Evolutionary conservation across 1,140 invertebrate genomes (phyloP), one percentile per base, ranked within the genome.

Genomic region (Bacillus rossius): DNA sequence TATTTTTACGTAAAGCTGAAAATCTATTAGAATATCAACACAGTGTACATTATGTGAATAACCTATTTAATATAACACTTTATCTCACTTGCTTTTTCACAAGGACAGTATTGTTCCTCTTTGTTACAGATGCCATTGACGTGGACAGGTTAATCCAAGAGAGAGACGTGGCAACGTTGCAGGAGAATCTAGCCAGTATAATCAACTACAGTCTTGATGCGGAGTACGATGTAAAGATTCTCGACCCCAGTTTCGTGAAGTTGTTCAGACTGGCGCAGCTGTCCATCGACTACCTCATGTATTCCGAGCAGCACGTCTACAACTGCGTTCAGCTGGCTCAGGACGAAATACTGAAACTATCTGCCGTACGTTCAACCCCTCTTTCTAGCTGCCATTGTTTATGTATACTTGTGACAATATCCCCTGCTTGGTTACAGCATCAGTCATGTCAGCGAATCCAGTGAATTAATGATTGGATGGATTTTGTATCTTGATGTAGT

Each of bases 241-340:
- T 86, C 8, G 84, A 86, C 68, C 75, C 77, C 29, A 85, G 80
- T 63, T 85, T 86, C 64, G 77, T 86, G 25, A 87, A 86, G 69
- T 71, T 86, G 55, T 86, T 86, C 64, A 74, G 80, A 14, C 67
- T 87, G 16, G 81, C 84, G 42, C 84, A 87, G 63, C 68, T 87
- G n/a, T 77, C 84, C 1, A 77, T 86, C 3, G 83, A 86, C 63
- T 87, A 85, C 73, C 79, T 86, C 61, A 75, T 85, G 43, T 85
- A 85, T 69, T 86, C 84, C 61, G 81, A 84, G 61, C 82, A 82
- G 61, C 84, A 86, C 65, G 75, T 86, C 34, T 84, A 86, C 67
- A 78, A 81, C 48, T 84, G 81, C 64, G 79, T 86, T 26, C 74
- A 80, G 60, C 76, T 84, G 26, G 66, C 85, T 8, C 80, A 82